phyloP scores from a whole-genome alignment of 2,113 vertebrate genomes.

The Anarrhichthys ocellatus region DNA sequence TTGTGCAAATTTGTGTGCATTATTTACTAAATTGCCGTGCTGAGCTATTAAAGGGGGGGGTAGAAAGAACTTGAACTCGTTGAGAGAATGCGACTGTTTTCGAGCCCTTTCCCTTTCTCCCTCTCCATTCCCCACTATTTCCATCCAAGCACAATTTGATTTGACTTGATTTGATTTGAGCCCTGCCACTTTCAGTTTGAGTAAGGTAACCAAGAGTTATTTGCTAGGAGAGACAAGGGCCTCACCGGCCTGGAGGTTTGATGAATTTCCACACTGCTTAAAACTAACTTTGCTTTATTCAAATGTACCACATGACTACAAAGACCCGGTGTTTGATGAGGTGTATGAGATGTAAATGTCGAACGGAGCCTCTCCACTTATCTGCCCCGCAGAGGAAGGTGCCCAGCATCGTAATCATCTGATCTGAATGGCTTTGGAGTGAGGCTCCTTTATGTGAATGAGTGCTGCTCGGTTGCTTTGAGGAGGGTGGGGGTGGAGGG shows the following conservation, averaged over 20 bases:
- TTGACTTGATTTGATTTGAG: slow-evolving; percentile 79
- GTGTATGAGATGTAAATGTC: slow-evolving; percentile 70
- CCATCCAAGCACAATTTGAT: slow-evolving; percentile 66
- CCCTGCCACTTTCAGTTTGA: slow-evolving; percentile 77
- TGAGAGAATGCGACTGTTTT: slow-evolving; percentile 50
- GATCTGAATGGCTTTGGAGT: slow-evolving; percentile 65
- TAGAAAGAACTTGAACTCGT: slow-evolving; percentile 27
- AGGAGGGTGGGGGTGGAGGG: slow-evolving; percentile 2
- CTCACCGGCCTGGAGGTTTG: slow-evolving; percentile 44
- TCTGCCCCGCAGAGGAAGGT: slow-evolving; percentile 56
- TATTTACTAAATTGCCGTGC: slow-evolving; percentile 55
- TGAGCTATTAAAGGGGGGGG: slow-evolving; percentile 37
- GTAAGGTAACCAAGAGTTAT: slow-evolving; percentile 68
- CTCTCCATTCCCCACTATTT: slow-evolving; percentile 35
- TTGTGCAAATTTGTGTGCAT: slow-evolving; percentile 39
- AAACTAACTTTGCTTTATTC: slow-evolving; percentile 71
- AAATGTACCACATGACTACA: slow-evolving; percentile 68
- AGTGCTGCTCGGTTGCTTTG: slow-evolving; percentile 62
- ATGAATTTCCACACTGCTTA: slow-evolving; percentile 64
- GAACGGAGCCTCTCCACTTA: slow-evolving; percentile 65
- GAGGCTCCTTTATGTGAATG: slow-evolving; percentile 64
- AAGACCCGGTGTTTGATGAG: slow-evolving; percentile 65
- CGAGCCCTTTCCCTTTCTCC: neutral
- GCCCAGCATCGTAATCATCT: slow-evolving; percentile 64
- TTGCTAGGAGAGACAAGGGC: slow-evolving; percentile 70